phyloP scores from a whole-genome alignment of 1,140 invertebrate species.

The Caenorhabditis latens region DNA sequence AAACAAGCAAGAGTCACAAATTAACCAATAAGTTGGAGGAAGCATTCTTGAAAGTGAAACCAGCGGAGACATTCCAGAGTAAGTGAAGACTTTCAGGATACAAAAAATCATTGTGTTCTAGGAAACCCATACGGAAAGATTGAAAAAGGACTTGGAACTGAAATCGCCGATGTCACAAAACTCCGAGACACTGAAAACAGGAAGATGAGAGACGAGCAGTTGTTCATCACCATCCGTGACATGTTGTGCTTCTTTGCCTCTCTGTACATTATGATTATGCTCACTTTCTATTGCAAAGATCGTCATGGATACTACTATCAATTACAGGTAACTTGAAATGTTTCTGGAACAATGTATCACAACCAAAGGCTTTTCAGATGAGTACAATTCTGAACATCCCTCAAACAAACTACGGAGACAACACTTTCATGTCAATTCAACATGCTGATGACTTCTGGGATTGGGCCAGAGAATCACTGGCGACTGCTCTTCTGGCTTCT shows the following conservation, averaged over 20 bases:
- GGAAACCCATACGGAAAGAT: constrained; percentile 49
- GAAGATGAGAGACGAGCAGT: constrained; percentile 79
- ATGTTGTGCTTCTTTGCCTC: constrained; percentile 57
- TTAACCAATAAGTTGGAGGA: constrained; percentile 52
- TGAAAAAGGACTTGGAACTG: constrained; percentile 59
- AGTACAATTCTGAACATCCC: constrained; percentile 58
- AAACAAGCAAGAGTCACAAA: constrained; percentile 36
- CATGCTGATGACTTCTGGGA: constrained; percentile 78
- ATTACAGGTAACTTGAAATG: constrained; percentile 23
- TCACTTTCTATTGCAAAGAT: constrained; percentile 79
- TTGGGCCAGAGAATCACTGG: constrained; percentile 78
- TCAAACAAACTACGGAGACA: constrained; percentile 41
- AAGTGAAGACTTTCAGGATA: not conserved
- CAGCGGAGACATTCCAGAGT: constrained; percentile 73
- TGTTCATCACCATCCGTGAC: constrained; percentile 71
- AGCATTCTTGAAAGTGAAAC: constrained; percentile 70
- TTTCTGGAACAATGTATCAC: no score
- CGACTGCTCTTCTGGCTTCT: constrained; percentile 73
- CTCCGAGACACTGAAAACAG: constrained; percentile 77
- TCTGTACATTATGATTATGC: constrained; percentile 78
- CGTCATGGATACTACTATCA: constrained; percentile 78
- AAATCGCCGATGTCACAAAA: constrained; percentile 72
- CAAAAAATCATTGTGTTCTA: constrained; percentile 7
- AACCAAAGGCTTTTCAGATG: constrained; percentile 45
- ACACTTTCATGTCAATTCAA: constrained; percentile 62